Conservation (phyloP, 2,888 invertebrate species). For the Scaptomyza caliginosa region DNA sequence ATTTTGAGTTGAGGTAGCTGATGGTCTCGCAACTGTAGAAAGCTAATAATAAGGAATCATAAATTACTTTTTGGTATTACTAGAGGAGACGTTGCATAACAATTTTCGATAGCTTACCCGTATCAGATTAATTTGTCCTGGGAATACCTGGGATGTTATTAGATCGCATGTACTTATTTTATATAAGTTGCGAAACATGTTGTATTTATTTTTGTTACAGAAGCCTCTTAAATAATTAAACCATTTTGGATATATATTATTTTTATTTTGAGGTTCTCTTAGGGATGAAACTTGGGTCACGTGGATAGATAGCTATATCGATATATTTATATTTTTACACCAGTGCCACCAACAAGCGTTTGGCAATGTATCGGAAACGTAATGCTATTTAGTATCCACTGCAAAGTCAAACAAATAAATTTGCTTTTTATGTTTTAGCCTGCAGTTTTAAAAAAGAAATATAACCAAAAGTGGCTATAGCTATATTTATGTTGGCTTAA, state of each 20-base stretch:
- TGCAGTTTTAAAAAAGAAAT: too few relatives aligned
- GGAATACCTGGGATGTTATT: slow-evolving; percentile 25
- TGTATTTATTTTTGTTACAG: slow-evolving; percentile 2
- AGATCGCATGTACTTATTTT: slow-evolving; percentile 27
- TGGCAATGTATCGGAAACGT: neutral
- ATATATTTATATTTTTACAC: neutral
- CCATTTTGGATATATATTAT: slow-evolving; percentile 36
- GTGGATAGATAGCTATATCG: slow-evolving; percentile 10
- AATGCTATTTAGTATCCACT: neutral
- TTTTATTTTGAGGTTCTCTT: slow-evolving; percentile 11
- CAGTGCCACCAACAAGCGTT: neutral
- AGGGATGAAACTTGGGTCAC: slow-evolving; percentile 25
- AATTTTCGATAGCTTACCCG: slow-evolving; percentile 26
- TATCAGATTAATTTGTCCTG: slow-evolving; percentile 22
- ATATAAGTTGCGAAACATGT: slow-evolving; percentile 38
- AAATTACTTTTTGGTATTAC: neutral
- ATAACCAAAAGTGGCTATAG: too few relatives aligned
- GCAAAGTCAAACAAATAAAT: neutral
- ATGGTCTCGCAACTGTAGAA: slow-evolving; percentile 24
- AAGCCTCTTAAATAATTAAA: slow-evolving; percentile 12
- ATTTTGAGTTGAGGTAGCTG: slow-evolving; percentile 1
- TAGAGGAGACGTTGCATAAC: slow-evolving; percentile 40
- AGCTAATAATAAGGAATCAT: slow-evolving; percentile 14
- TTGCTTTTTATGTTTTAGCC: neutral
- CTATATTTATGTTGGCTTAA: neutral